Evolutionary conservation across 2,113 vertebrate genomes (phyloP).

Genomic region (Epinephelus moara): DNA sequence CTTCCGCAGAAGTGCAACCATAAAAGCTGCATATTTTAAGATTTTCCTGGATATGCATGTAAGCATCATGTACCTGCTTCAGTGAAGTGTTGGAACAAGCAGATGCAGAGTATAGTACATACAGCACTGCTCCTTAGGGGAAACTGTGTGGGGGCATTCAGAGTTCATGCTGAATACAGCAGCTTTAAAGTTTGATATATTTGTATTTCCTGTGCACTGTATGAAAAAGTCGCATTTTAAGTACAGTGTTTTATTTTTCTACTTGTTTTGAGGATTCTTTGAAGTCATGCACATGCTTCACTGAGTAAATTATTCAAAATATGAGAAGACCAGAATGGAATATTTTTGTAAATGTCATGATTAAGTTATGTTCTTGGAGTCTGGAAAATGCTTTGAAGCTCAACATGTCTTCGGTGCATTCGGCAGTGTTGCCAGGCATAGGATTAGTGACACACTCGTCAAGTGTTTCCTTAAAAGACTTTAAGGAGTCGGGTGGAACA

Average conservation of each 20-base stretch:
- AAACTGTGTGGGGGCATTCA: background rate
- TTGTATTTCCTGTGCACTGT: background rate
- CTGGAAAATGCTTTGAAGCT: background rate
- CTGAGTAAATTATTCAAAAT: background rate
- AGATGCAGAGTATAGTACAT: background rate
- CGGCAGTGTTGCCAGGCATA: background rate
- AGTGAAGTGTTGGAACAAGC: background rate
- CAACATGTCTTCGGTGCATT: background rate
- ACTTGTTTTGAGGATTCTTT: background rate
- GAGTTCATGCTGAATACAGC: background rate
- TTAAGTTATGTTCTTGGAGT: background rate
- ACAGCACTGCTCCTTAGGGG: background rate
- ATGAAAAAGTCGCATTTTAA: no score
- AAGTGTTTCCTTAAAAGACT: background rate
- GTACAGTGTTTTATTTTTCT: background rate
- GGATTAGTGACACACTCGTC: background rate
- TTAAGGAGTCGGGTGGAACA: background rate
- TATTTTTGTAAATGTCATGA: background rate
- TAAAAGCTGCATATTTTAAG: background rate
- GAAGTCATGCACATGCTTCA: no score
- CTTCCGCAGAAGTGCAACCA: background rate
- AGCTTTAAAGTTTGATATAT: background rate
- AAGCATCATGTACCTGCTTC: background rate
- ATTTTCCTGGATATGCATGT: background rate
- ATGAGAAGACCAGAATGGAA: background rate